These are phyloP conservation scores for Ligdia adustata DNA, from an alignment of 2,888 invertebrate genomes.

Conservation along the genomic window DNA sequence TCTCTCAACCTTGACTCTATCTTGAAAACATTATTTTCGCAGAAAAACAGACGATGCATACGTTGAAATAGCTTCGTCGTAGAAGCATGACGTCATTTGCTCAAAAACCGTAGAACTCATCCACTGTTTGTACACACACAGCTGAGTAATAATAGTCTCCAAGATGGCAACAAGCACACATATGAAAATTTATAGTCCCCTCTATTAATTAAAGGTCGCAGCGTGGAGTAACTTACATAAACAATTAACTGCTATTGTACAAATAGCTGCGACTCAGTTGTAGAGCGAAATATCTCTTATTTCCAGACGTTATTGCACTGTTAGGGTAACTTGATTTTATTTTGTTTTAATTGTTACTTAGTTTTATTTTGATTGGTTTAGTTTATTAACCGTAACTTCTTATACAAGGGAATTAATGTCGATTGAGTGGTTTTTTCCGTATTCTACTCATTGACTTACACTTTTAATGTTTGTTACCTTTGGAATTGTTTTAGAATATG, in stretches of 20 bases:
- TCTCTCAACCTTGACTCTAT: too few species aligned
- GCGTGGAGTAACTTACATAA: constrained; percentile 55
- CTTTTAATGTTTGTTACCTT: too few species aligned
- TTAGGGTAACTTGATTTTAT: constrained; percentile 6
- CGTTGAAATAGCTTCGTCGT: too few species aligned
- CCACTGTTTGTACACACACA: constrained; percentile 10
- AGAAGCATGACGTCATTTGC: too few species aligned
- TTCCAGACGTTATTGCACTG: constrained; percentile 8
- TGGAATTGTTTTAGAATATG: too few species aligned
- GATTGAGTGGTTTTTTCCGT: too few species aligned
- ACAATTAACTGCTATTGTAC: constrained; percentile 50
- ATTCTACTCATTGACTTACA: too few species aligned
- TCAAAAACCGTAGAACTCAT: too few species aligned
- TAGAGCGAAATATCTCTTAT: constrained; percentile 12
- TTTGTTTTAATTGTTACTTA: constrained; percentile 7
- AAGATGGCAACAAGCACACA: constrained; percentile 48
- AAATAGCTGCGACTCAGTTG: constrained; percentile 19
- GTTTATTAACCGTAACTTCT: too few species aligned
- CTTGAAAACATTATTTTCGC: too few species aligned
- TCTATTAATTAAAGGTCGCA: constrained; percentile 64
- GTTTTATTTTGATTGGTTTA: constrained; percentile 6
- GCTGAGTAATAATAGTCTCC: constrained; percentile 48
- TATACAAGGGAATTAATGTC: too few species aligned
- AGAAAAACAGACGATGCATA: too few species aligned
- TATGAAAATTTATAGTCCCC: constrained; percentile 62